Evolutionary conservation across 2,797 vertebrate genomes (phyloP).

Genomic region (Rhodeus uyekii): DNA sequence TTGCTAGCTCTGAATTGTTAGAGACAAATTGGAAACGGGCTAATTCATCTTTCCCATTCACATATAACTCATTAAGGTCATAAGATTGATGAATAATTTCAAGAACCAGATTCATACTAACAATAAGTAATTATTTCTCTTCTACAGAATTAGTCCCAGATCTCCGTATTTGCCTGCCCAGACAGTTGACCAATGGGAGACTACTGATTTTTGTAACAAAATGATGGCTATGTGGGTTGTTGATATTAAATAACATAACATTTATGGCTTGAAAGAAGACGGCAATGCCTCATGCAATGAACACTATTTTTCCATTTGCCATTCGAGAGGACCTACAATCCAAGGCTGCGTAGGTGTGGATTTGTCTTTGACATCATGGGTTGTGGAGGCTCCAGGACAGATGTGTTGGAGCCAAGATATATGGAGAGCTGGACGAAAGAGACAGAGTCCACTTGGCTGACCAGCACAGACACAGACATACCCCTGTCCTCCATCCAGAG

Average conservation of each 20-base stretch:
- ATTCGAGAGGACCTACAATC: background rate
- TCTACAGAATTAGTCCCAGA: conserved; percentile 31
- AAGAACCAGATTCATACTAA: no score
- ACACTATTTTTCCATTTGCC: background rate
- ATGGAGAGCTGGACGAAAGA: conserved; percentile 85
- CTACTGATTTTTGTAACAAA: conserved; percentile 18
- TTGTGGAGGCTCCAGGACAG: conserved; percentile 82
- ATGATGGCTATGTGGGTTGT: background rate
- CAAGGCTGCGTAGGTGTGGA: conserved; percentile 4
- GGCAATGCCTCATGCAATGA: background rate
- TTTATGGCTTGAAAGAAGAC: background rate
- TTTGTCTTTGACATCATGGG: conserved; percentile 69
- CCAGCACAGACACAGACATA: conserved; percentile 79
- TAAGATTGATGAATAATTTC: background rate
- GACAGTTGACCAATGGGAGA: conserved; percentile 11
- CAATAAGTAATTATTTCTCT: conserved; percentile 13
- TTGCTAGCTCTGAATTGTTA: no score
- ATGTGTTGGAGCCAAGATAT: conserved; percentile 81
- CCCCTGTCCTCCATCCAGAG: conserved; percentile 81
- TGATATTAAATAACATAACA: background rate
- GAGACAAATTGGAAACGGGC: background rate
- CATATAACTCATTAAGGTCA: background rate
- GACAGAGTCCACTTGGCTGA: conserved; percentile 82
- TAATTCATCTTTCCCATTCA: background rate
- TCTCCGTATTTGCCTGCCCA: background rate